Evolutionary conservation across 2,888 invertebrate genomes (phyloP), one percentile per base, ranked within the genome.

Genomic region (Epistrophella euchroma): DNA sequence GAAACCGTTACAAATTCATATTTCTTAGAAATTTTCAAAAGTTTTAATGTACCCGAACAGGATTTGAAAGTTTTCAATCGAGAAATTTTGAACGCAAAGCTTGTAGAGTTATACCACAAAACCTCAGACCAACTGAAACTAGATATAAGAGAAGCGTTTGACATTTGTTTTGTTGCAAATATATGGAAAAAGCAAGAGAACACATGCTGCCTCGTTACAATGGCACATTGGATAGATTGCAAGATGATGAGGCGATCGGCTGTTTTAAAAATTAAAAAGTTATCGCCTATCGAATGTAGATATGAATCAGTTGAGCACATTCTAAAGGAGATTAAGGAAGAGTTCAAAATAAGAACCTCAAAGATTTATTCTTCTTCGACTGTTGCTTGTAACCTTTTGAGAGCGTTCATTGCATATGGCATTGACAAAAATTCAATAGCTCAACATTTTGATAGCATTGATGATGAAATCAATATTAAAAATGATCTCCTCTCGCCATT

Each of bases 121-220:
- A 25, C 11, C 7, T 22, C 2, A 0, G 70, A 47, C 1, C 52
- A 70, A 6, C 7, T 80, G 6, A 70, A 17, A 22, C 4, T 3
- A 0, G 25, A 45, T 15, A 13, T 80, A 13, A 50, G 7, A 60
- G 28, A 19, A 2, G 35, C 37, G 5, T 6, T 11, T 17, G 11
- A 62, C 28, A 43, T 74, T 22, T 80, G 50, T 28, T 75, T 52
- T n/a, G 62, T 72, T 4, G 56, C 35, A 2, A 70, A 75, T 43
- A 13, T 74, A n/a, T 75, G 52, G 60, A 17, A 28, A 11, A 52
- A 17, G 5, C 1, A 47, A 6, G 40, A 62, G 9, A 45, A 37
- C 5, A 75, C 4, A 25, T 15, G 32, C 22, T 45, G 45, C 10
- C n/a, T 80, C 3, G 62, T 25, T 15, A 40, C 43, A 3, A 75